Evolutionary conservation across 2,888 invertebrate species (phyloP), one percentile per base, ranked within the genome.

Genomic region (Dicyrtomina minuta): DNA sequence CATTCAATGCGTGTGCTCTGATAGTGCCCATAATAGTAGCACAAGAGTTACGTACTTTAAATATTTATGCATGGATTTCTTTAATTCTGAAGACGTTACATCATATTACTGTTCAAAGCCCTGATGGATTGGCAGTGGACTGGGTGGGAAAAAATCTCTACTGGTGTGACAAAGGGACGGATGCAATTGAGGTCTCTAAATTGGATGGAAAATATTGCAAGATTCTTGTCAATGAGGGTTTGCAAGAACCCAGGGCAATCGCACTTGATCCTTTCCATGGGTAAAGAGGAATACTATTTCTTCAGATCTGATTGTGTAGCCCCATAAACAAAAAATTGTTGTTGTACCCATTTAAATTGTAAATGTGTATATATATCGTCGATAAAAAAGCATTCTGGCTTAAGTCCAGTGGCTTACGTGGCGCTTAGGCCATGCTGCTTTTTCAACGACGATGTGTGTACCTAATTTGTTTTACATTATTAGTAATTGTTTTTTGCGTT

Each of bases 151-250:
- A 90, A 77, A 94, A 94, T 83, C 83, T 94, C 73, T 94, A 94
- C 84, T 94, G 93, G 93, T 93, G 93, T 82, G 95, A 96, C 83
- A 92, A 93, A 84, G 92, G 92, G 70, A 87, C 90, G 33, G 92
- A 94, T 81, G 91, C 93, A 2, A 88, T 95, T 71, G 93, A 94
- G 84, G 94, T 93, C 49, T 92, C 93, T 0, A 87, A 88, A 66
- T 83, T 91, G 64, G 88, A 91, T 82, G 93, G 94, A 5, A 83
- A 85, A 72, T 92, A 87, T 82, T 86, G 93, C 2, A 88, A 88
- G 79, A 88, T 92, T 72, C 82, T 93, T 72, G 87, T 93, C 77
- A 88, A 89, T 75, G 85, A 86, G 68, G 87, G 87, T 5, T 84
- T 96, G 60, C 87, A 89, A 79, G 93, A 94, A 81, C 95, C 95